Evolutionary conservation across 2,888 invertebrate species (phyloP).

Genomic region (Nebria salina): DNA sequence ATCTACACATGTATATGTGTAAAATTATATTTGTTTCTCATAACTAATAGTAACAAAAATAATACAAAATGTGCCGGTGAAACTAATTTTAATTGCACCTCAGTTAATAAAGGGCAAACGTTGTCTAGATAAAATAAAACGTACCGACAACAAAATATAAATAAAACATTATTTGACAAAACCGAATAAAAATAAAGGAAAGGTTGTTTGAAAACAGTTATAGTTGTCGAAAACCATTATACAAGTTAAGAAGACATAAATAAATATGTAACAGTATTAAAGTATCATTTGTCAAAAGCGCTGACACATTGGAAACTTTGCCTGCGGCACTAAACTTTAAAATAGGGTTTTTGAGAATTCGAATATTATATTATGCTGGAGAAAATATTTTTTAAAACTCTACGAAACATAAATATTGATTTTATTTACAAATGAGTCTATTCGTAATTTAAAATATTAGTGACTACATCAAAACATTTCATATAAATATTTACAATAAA

Average conservation of each 20-base stretch:
- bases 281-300: neutral
- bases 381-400: neutral
- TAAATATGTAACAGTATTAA: slow-evolving; percentile 1
- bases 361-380: neutral
- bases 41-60: too few relatives aligned
- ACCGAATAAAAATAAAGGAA: neutral
- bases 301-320: neutral
- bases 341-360: neutral
- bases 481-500: too few relatives aligned
- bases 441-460: neutral
- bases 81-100: neutral
- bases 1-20: too few relatives aligned
- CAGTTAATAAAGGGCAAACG: neutral
- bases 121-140: neutral
- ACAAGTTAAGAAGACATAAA: slow-evolving; percentile 1
- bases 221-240: slow-evolving; percentile 1
- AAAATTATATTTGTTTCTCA: too few relatives aligned
- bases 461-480: neutral
- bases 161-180: neutral
- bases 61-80: too few relatives aligned
- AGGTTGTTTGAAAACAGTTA: neutral
- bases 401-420: neutral
- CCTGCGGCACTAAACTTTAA: neutral
- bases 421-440: neutral
- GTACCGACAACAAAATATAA: neutral